Evolutionary conservation across 2,797 vertebrate genomes (phyloP).

Genomic region (Lithobates pipiens): DNA sequence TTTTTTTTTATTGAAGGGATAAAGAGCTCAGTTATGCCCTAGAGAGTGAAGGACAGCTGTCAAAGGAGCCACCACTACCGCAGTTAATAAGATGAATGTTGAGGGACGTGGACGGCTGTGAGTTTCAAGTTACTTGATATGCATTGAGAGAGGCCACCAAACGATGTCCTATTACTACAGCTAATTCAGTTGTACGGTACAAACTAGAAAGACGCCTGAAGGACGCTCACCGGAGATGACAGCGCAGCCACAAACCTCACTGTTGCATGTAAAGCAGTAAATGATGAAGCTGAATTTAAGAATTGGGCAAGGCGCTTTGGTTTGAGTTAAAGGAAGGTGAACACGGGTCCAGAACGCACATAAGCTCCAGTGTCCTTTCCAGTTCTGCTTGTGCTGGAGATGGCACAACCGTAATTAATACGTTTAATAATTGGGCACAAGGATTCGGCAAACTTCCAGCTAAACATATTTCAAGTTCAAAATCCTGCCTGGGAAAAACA

Average conservation of each 20-base stretch:
- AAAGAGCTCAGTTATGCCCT: conserved; percentile 11
- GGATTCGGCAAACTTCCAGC: background rate
- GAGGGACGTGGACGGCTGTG: background rate
- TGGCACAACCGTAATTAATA: background rate
- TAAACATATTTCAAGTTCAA: background rate
- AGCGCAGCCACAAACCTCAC: background rate
- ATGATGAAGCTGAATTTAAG: background rate
- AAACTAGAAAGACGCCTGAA: conserved; percentile 40
- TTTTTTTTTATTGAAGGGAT: background rate
- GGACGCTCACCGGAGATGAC: conserved; percentile 35
- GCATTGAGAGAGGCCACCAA: conserved; percentile 33
- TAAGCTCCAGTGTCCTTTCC: background rate
- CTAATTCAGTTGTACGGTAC: conserved; percentile 35
- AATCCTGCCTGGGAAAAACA: background rate
- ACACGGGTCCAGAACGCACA: background rate
- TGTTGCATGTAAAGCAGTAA: conserved; percentile 15
- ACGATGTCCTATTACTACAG: conserved; percentile 42
- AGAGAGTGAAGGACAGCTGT: conserved; percentile 47
- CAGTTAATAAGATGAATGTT: conserved; percentile 32
- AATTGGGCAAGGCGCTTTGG: background rate
- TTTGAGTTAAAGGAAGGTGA: background rate
- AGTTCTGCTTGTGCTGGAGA: background rate
- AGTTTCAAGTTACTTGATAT: conserved; percentile 43
- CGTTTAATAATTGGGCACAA: background rate
- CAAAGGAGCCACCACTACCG: conserved; percentile 10